Evolutionary conservation across 1,140 invertebrate species (phyloP).

Genomic region (Drosophila ficusphila): DNA sequence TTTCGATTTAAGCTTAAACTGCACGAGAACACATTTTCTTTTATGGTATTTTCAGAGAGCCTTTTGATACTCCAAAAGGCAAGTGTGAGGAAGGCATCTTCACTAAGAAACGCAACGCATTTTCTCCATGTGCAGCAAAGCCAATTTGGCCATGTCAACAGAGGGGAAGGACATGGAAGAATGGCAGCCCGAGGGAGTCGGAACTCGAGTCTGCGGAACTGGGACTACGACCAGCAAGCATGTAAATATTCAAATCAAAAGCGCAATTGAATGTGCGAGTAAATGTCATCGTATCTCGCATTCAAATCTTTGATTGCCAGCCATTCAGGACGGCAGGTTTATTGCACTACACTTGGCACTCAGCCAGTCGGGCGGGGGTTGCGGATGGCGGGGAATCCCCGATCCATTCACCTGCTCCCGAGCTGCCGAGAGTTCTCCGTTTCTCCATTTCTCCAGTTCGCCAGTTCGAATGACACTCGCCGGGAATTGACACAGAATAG

Average conservation of each 20-base stretch:
- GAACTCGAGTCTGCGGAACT: conserved; percentile 22
- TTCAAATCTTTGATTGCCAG: conserved; percentile 83
- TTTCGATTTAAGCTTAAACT: no score
- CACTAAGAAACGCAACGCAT: no score
- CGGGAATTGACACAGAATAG: conserved; percentile 80
- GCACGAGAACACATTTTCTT: no score
- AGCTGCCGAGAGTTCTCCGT: no score
- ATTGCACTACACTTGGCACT: conserved; percentile 81
- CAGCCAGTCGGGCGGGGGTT: conserved; percentile 42
- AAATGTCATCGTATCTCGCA: conserved; percentile 83
- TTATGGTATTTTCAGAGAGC: background rate
- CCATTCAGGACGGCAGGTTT: conserved; percentile 76
- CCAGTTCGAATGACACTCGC: conserved; percentile 65
- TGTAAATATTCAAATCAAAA: conserved; percentile 82
- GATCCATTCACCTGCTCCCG: conserved; percentile 56
- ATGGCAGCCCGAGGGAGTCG: conserved; percentile 34
- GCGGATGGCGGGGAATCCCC: background rate
- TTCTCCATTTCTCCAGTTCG: conserved; percentile 24
- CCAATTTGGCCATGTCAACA: conserved; percentile 77
- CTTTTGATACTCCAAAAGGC: background rate
- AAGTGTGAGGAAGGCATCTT: no score
- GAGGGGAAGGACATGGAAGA: conserved; percentile 56
- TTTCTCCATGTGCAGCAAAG: conserved; percentile 37
- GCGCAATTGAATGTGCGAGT: conserved; percentile 80
- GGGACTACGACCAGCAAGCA: conserved; percentile 45